Conservation (phyloP, 1,140 invertebrate genomes). For the Cotesia chilonis region DNA sequence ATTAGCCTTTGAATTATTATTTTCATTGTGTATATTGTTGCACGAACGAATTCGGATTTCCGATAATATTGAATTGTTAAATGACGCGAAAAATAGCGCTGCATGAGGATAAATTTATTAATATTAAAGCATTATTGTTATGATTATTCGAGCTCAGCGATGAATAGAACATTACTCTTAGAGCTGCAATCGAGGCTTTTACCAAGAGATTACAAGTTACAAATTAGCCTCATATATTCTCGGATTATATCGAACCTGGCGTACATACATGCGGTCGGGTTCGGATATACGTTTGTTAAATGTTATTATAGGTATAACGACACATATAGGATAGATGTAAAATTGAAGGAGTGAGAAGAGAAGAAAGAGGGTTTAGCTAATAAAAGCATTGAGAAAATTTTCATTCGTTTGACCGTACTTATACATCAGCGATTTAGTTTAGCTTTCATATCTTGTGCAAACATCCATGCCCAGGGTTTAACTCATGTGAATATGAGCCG, state of each 20-base stretch:
- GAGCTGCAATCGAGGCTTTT: constrained; percentile 44
- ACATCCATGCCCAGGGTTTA: constrained; percentile 23
- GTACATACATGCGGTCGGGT: no score
- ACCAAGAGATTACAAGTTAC: constrained; percentile 53
- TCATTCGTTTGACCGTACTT: constrained; percentile 1
- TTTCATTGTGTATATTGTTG: no score
- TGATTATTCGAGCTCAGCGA: neutral
- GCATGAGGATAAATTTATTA: no score
- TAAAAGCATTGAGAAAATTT: constrained; percentile 26
- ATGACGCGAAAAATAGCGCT: no score
- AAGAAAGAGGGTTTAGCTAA: constrained; percentile 5
- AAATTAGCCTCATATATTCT: constrained; percentile 56
- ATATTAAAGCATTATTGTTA: no score
- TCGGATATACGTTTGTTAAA: neutral
- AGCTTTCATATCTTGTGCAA: constrained; percentile 38
- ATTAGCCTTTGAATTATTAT: no score
- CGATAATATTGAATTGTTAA: no score
- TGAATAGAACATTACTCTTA: constrained; percentile 48
- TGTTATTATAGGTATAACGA: neutral
- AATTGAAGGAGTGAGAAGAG: constrained; percentile 18
- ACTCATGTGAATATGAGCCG: constrained; percentile 6
- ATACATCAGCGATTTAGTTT: no score
- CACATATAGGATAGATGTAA: neutral
- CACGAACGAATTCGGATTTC: no score
- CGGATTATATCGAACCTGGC: constrained; percentile 48